A percentile compares a stretch with the other conserved stretches of the same genome.
These are phyloP conservation scores for Pseudochirops cupreus DNA, from an alignment of 2,797 vertebrate genomes.

Conservation along the genomic window DNA sequence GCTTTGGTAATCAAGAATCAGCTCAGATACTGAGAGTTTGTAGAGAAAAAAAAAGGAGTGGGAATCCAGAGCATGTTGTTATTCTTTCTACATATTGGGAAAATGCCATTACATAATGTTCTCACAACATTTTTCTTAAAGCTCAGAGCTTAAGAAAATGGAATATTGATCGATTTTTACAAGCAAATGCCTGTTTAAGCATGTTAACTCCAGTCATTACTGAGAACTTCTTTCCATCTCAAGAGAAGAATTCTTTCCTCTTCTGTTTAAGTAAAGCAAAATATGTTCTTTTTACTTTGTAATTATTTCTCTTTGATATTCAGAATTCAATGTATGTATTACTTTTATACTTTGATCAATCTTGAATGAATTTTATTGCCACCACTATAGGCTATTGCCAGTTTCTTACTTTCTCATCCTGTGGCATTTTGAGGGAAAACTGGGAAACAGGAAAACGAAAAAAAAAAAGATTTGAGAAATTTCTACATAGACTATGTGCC, in stretches of 20 bases:
- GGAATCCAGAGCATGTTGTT: conserved; percentile 45
- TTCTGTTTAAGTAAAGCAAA: not conserved
- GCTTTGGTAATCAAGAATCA: conserved; percentile 56
- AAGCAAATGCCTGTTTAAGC: not conserved
- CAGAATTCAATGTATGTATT: not conserved
- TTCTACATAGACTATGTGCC: not conserved
- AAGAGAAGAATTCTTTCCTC: not conserved
- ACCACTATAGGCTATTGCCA: not conserved
- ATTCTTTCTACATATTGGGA: conserved; percentile 1
- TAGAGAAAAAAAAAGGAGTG: conserved; percentile 64
- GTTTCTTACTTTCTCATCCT: not conserved
- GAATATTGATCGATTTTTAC: conserved; percentile 45
- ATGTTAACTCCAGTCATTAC: not conserved
- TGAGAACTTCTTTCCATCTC: not conserved
- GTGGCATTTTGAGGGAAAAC: not conserved
- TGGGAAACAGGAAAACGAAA: not conserved
- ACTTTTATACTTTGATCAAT: not conserved
- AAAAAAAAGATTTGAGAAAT: not conserved
- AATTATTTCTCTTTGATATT: not conserved
- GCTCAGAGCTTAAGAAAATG: conserved; percentile 17
- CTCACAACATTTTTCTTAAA: conserved; percentile 14
- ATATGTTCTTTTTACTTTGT: not conserved
- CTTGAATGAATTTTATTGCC: not conserved
- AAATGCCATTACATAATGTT: conserved; percentile 57
- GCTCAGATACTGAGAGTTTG: conserved; percentile 55